These are phyloP conservation scores for Zonitis immaculata DNA, from an alignment of 2,888 invertebrate species.

Conservation along the genomic window DNA sequence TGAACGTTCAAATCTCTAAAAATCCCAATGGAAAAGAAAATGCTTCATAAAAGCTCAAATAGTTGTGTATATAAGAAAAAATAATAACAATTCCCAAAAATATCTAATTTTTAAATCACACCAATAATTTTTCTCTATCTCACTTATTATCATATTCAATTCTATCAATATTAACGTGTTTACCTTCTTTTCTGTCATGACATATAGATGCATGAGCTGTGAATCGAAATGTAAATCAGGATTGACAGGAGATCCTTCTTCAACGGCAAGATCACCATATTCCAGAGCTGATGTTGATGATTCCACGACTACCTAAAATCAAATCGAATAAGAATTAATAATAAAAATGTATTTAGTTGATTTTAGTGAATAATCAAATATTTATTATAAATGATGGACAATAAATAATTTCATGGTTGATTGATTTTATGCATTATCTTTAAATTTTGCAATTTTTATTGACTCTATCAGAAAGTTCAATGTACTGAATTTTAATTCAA, in stretches of 20 bases:
- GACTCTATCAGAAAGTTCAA: background rate
- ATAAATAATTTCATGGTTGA: background rate
- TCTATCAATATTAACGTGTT: no score
- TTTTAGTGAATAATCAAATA: background rate
- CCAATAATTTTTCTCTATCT: no score
- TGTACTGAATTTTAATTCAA: constrained; percentile 2
- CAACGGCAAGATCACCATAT: constrained; percentile 84
- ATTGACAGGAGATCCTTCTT: constrained; percentile 76
- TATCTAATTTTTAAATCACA: no score
- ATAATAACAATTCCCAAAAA: no score
- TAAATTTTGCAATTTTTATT: background rate
- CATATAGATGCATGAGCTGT: constrained; percentile 85
- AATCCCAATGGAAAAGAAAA: no score
- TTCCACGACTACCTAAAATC: constrained; percentile 77
- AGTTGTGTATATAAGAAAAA: no score
- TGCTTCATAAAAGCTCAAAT: no score
- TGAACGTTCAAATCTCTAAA: no score
- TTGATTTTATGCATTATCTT: background rate
- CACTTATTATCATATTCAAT: no score
- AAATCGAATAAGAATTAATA: background rate
- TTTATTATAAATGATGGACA: no score
- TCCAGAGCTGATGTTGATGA: constrained; percentile 78
- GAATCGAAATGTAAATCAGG: constrained; percentile 90
- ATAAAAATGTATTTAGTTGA: background rate
- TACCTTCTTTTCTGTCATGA: constrained; percentile 88